Conservation (phyloP, 2,888 invertebrate species). For the Baronia brevicornis region DNA sequence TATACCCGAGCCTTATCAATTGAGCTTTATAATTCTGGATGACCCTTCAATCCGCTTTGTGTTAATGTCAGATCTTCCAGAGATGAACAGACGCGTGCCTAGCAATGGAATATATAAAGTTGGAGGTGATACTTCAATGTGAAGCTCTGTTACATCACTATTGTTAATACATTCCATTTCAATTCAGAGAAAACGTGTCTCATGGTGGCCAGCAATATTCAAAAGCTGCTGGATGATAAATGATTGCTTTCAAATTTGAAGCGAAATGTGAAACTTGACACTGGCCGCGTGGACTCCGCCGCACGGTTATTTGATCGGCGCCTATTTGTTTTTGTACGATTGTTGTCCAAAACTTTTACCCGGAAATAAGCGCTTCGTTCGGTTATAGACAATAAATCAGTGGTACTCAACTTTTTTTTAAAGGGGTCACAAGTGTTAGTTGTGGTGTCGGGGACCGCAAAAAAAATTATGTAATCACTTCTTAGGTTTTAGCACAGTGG, state of each 20-base stretch:
- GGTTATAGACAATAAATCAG: slow-evolving; percentile 6
- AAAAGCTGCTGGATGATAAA: slow-evolving; percentile 6
- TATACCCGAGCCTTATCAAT: no score
- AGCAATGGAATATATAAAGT: slow-evolving; percentile 8
- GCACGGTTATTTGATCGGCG: slow-evolving; percentile 3
- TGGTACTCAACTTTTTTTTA: slow-evolving; percentile 1
- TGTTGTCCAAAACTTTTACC: slow-evolving; percentile 8
- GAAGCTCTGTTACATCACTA: no score
- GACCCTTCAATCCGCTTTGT: no score
- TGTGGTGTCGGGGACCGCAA: no score
- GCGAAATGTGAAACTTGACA: slow-evolving; percentile 5
- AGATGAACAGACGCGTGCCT: no score
- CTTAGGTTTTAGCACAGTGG: no score
- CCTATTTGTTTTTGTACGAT: slow-evolving; percentile 5
- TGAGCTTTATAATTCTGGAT: no score
- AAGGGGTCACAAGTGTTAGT: no score
- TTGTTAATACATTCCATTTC: not conserved
- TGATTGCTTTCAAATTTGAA: slow-evolving; percentile 7
- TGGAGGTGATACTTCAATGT: no score
- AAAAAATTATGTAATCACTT: not conserved
- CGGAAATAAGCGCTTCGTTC: slow-evolving; percentile 4
- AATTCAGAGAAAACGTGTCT: not conserved
- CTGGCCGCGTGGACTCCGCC: slow-evolving; percentile 3
- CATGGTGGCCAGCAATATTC: not conserved
- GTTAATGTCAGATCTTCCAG: no score